A percentile compares a stretch with the other conserved stretches of the same genome.
phyloP scores from a whole-genome alignment of 2,888 invertebrate species.

The Aphidius colemani region DNA sequence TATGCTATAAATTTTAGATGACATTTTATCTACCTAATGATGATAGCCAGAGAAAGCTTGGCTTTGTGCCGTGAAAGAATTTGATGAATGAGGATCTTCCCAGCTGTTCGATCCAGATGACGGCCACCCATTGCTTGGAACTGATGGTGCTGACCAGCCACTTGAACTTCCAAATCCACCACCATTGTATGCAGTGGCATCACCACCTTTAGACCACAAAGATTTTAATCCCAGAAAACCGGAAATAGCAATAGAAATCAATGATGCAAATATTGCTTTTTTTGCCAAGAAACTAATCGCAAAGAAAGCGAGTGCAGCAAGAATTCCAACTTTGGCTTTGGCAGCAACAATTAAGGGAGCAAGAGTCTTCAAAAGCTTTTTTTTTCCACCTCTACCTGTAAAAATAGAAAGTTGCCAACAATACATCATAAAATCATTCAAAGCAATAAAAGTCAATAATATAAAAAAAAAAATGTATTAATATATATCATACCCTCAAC shows the following conservation, averaged over 20 bases:
- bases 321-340: constrained; percentile 65
- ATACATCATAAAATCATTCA: constrained; percentile 1
- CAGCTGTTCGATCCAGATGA: constrained; percentile 44
- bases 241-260: constrained; percentile 67
- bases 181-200: constrained; percentile 51
- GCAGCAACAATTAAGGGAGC: constrained; percentile 66
- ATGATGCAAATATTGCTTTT: constrained; percentile 67
- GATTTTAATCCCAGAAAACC: constrained; percentile 61
- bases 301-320: constrained; percentile 65
- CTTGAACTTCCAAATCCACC: constrained; percentile 41
- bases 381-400: constrained; percentile 64
- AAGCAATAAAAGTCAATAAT: not conserved
- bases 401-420: constrained; percentile 16
- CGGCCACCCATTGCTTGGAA: constrained; percentile 41
- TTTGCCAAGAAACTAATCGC: constrained; percentile 68
- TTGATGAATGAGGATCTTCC: constrained; percentile 48
- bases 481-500: constrained; percentile 62
- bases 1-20: not conserved
- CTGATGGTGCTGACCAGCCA: constrained; percentile 29
- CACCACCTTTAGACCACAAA: constrained; percentile 52
- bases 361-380: constrained; percentile 63
- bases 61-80: constrained; percentile 40
- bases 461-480: not conserved
- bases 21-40: constrained; percentile 35
- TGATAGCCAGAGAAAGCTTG: constrained; percentile 55